phyloP scores from a whole-genome alignment of 92 coral and sea anemone species.

The Siderastrea radians region DNA sequence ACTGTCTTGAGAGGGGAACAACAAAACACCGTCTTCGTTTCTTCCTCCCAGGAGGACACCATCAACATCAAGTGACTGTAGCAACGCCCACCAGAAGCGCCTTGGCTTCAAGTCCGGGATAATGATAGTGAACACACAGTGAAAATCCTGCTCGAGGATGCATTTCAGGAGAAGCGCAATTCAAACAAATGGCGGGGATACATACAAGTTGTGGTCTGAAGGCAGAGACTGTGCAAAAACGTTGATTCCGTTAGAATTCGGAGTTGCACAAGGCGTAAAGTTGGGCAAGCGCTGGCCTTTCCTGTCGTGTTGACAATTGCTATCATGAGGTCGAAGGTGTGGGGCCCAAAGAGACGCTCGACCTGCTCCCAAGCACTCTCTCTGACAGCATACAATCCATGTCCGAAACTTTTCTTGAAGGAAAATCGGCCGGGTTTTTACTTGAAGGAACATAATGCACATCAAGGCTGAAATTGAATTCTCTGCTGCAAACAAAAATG shows the following conservation, averaged over 20 bases:
- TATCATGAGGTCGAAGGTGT: too few species aligned
- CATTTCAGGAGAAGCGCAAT: constrained; percentile 44
- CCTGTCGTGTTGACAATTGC: not conserved
- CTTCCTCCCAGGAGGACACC: constrained; percentile 16
- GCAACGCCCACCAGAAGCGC: constrained; percentile 56
- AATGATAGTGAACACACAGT: constrained; percentile 16
- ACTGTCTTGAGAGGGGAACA: constrained; percentile 8
- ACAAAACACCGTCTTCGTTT: not conserved
- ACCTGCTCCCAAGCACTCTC: too few species aligned
- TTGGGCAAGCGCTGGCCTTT: constrained; percentile 20
- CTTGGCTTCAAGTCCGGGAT: constrained; percentile 17
- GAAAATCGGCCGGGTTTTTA: too few species aligned
- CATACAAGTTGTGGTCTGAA: constrained; percentile 45
- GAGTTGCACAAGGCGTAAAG: constrained; percentile 67
- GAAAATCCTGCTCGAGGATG: constrained; percentile 32
- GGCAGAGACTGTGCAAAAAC: constrained; percentile 62
- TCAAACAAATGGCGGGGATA: constrained; percentile 49
- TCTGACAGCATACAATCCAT: too few species aligned
- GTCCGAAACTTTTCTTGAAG: too few species aligned
- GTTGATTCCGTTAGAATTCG: constrained; percentile 32
- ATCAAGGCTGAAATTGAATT: too few species aligned
- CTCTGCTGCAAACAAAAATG: too few species aligned
- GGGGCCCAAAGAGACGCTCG: too few species aligned
- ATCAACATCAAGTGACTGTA: constrained; percentile 44
- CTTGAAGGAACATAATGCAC: too few species aligned